Evolutionary conservation across 2,888 invertebrate species (phyloP), one percentile per base, ranked within the genome.

Genomic region (Chrysomela aeneicollis): DNA sequence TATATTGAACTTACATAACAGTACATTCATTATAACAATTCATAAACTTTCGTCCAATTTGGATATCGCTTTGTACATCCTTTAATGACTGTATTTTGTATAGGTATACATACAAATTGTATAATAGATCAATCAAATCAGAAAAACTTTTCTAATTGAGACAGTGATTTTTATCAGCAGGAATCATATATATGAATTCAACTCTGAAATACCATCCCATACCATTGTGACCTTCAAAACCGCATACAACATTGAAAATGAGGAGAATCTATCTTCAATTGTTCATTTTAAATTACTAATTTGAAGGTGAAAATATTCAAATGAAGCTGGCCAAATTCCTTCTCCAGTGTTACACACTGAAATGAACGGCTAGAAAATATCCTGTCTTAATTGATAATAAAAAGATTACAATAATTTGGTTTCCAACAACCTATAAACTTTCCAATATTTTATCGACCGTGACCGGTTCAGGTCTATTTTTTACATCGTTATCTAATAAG

Each of bases 371-470:
- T 15, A 15, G 15, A 15, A 42, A 42, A 42, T 15, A 42, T 42
- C n/a, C 15, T 15, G 15, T 42, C 42, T 42, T 42, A 42, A 42
- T 42, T 42, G 42, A 42, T 42, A 42, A 42, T 42, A 15, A 12
- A 42, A 42, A 42, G n/a, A 42, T 42, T 42, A 42, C 42, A 42
- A 42, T 42, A 42, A 42, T 42, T 42, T 42, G 8, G 42, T 42
- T 42, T 42, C 3, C 42, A 42, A 42, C 15, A 26, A 26, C 26
- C 26, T 42, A 42, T 42, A 15, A 21, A 59, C 66, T 66, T 66
- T 66, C 66, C 63, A 66, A 42, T 58, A 52, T 18, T 61, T 63
- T 61, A 66, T 66, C 58, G 61, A 47, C 63, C 66, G 61, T 63
- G 61, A 63, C 50, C 15, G 32, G 53, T 60, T 60, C 60, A 60